phyloP scores from a whole-genome alignment of 2,797 vertebrate species.

The Hypotaenidia okinawae region DNA sequence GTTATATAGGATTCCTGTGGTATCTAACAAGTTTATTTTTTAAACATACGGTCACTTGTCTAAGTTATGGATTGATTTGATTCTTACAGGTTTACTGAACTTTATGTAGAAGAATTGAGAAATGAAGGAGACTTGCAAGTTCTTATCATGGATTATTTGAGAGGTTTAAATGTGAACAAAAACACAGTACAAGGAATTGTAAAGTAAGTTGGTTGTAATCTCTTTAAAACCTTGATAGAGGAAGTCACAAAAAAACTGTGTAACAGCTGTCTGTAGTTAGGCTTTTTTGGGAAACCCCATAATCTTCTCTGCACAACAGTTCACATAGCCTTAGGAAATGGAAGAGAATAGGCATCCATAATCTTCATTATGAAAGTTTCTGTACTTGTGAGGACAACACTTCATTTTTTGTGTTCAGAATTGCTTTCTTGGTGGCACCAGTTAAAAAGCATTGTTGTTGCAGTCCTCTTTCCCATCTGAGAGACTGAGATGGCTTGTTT shows the following conservation, averaged over 20 bases:
- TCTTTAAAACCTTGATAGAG: background rate
- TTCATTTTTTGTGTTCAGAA: background rate
- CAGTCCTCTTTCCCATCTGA: background rate
- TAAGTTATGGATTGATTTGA: background rate
- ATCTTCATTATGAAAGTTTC: background rate
- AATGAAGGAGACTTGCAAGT: conserved; percentile 89
- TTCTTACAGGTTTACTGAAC: conserved; percentile 90
- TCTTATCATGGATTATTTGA: conserved; percentile 92
- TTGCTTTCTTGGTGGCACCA: background rate
- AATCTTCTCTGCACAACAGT: background rate
- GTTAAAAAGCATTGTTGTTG: background rate
- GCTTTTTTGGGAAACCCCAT: background rate
- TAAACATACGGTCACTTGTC: background rate
- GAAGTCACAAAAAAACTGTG: background rate
- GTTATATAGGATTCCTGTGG: background rate
- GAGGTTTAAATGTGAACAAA: conserved; percentile 85
- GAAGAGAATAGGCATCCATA: background rate
- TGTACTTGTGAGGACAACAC: background rate
- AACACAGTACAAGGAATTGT: conserved; percentile 89
- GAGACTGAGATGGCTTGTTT: background rate
- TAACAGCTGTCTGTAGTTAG: background rate
- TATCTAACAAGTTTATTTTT: background rate
- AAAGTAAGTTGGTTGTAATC: conserved; percentile 77
- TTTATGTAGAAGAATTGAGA: conserved; percentile 94
- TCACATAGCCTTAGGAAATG: background rate